Percentiles rank a stretch among this genome's conserved stretches.
Evolutionary conservation across 2,888 invertebrate species (phyloP).

Genomic region (Spialia ferax): DNA sequence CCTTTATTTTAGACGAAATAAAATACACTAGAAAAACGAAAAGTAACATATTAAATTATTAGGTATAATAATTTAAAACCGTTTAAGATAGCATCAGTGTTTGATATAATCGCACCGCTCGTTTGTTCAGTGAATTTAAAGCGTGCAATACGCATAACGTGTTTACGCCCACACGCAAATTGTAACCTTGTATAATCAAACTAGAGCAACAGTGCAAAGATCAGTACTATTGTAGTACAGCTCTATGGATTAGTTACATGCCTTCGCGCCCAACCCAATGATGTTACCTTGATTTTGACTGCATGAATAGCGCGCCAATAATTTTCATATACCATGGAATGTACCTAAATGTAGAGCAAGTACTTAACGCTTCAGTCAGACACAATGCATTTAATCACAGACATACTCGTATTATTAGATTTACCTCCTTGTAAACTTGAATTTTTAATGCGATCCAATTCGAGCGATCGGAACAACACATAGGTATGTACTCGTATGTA

Average conservation of each 20-base stretch:
- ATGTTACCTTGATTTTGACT: constrained; percentile 29
- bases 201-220: constrained; percentile 47
- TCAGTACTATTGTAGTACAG: constrained; percentile 5
- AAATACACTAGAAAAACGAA: too few relatives aligned
- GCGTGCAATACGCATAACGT: constrained; percentile 12
- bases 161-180: constrained; percentile 46
- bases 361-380: too few relatives aligned
- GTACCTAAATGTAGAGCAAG: neutral
- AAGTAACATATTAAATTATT: neutral
- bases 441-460: too few relatives aligned
- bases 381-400: too few relatives aligned
- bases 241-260: constrained; percentile 14
- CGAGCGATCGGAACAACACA: too few relatives aligned
- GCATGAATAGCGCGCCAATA: neutral
- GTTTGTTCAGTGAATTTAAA: constrained; percentile 5
- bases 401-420: too few relatives aligned
- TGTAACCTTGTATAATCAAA: constrained; percentile 51
- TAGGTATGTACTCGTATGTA: too few relatives aligned
- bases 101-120: constrained; percentile 1
- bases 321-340: neutral
- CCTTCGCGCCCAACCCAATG: constrained; percentile 26
- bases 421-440: too few relatives aligned
- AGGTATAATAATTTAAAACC: neutral
- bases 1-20: too few relatives aligned
- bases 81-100: neutral